Percentiles rank a stretch among this genome's conserved stretches.
Conservation (phyloP, 2,113 vertebrate genomes). For the Platysteira castanea region DNA sequence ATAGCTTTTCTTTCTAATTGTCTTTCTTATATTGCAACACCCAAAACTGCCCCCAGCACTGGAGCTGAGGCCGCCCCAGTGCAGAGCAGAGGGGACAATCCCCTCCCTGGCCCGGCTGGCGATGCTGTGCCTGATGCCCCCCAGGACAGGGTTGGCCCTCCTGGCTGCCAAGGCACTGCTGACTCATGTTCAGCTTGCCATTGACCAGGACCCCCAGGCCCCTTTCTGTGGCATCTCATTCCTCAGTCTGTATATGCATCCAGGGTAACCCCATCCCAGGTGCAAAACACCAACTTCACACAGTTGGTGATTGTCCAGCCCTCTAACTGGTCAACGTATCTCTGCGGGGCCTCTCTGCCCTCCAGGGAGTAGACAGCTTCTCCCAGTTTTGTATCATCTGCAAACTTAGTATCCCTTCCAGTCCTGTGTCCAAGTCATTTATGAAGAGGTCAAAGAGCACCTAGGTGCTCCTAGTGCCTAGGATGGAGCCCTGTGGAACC, state of each 20-base stretch:
- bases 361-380: background rate
- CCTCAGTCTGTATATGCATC: fast-evolving
- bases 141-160: background rate
- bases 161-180: background rate
- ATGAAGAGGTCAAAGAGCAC: background rate
- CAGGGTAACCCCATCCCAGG: background rate
- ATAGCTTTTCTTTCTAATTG: background rate
- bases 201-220: fast-evolving
- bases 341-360: background rate
- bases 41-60: background rate
- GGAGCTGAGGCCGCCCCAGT: fast-evolving
- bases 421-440: background rate
- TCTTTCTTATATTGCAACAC: background rate
- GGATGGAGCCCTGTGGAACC: background rate
- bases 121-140: background rate
- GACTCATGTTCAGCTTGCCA: fast-evolving
- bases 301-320: background rate
- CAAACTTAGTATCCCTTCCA: background rate
- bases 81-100: background rate
- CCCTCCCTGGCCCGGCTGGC: background rate
- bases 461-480: no score
- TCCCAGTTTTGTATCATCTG: background rate
- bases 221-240: fast-evolving
- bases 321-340: background rate
- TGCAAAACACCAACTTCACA: background rate